phyloP scores from a whole-genome alignment of 1,140 invertebrate species.

The Saxidomus purpurata region DNA sequence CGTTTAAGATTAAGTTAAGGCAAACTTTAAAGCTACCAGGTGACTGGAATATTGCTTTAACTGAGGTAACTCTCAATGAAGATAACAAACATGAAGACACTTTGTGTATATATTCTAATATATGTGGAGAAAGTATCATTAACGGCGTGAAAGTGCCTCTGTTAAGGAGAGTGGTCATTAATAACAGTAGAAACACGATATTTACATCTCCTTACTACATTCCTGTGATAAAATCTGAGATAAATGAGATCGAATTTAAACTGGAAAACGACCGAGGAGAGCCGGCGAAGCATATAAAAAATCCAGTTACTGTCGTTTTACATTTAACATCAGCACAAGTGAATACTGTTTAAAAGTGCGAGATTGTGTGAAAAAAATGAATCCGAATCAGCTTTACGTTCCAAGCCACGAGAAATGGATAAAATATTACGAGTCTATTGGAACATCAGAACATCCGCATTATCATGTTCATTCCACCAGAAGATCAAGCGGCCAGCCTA shows the following conservation, averaged over 20 bases:
- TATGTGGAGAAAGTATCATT: constrained; percentile 18
- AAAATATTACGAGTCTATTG: too few relatives aligned
- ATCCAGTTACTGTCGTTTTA: neutral
- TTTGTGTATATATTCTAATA: constrained; percentile 5
- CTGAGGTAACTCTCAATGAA: neutral
- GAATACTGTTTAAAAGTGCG: too few relatives aligned
- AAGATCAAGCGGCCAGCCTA: neutral
- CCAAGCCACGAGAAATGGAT: constrained; percentile 12
- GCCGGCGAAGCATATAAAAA: too few relatives aligned
- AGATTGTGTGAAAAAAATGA: neutral
- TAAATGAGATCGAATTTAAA: constrained; percentile 3
- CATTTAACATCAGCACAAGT: neutral
- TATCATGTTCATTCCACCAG: neutral
- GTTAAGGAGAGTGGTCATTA: neutral
- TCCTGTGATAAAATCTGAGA: neutral
- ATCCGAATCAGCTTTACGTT: neutral
- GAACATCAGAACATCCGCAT: neutral
- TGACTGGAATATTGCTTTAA: neutral
- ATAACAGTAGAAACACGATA: neutral
- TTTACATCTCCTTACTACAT: neutral
- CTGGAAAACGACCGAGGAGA: neutral
- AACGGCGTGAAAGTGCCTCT: neutral
- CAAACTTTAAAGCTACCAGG: neutral
- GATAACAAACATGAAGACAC: neutral
- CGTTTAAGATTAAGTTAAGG: constrained; percentile 12